Percentiles rank a stretch among this genome's conserved stretches.
Evolutionary conservation across 2,797 vertebrate genomes (phyloP).

Genomic region (Darevskia nairensis): DNA sequence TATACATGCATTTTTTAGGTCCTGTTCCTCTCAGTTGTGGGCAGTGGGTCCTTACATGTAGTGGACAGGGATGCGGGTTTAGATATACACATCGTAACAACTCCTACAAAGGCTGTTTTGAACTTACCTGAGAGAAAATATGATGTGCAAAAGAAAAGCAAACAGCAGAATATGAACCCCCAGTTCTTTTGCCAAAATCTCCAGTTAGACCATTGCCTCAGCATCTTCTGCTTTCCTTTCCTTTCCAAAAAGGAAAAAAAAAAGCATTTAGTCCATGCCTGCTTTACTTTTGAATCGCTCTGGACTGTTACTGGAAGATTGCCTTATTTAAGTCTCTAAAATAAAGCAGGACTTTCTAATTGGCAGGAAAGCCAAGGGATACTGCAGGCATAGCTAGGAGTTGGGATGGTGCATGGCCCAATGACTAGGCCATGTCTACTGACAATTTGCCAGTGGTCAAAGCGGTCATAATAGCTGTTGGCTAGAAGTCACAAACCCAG

Average conservation of each 20-base stretch:
- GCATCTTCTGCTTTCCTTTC: neutral
- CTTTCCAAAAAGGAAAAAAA: too few species aligned
- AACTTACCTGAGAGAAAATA: too few species aligned
- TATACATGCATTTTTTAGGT: too few species aligned
- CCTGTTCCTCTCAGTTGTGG: too few species aligned
- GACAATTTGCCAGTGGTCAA: neutral
- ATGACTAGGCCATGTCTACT: neutral
- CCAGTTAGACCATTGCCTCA: too few species aligned
- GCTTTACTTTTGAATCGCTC: conserved; percentile 58
- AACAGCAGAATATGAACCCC: too few species aligned
- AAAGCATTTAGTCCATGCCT: neutral
- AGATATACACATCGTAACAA: too few species aligned
- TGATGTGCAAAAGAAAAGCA: too few species aligned
- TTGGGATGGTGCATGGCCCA: conserved; percentile 15
- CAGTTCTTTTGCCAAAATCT: too few species aligned
- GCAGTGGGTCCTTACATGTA: too few species aligned
- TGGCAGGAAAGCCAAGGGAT: neutral
- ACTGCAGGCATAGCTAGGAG: conserved; percentile 58
- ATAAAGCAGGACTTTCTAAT: conserved; percentile 62
- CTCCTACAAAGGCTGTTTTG: too few species aligned
- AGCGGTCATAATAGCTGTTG: neutral
- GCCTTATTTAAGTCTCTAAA: conserved; percentile 58
- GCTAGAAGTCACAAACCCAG: neutral
- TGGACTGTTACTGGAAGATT: conserved; percentile 59
- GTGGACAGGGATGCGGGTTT: too few species aligned